phyloP scores from a whole-genome alignment of 2,113 vertebrate species.

The Terrapene triunguis region DNA sequence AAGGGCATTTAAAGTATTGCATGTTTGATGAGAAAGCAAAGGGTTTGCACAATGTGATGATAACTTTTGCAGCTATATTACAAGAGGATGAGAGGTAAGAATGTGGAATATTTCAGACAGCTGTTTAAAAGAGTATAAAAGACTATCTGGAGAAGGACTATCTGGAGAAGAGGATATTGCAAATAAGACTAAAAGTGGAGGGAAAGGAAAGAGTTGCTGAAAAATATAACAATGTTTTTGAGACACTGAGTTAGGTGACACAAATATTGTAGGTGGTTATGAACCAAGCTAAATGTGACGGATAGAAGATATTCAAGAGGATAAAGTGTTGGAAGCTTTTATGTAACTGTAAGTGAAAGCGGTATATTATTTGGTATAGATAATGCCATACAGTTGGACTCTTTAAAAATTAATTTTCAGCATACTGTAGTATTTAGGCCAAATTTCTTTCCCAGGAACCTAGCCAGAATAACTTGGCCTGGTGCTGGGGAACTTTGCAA shows the following conservation, averaged over 20 bases:
- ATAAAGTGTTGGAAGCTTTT: background rate
- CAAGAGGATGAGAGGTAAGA: background rate
- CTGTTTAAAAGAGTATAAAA: background rate
- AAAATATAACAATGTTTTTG: background rate
- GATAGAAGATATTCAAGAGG: background rate
- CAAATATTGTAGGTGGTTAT: background rate
- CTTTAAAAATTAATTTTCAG: background rate
- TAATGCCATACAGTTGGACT: background rate
- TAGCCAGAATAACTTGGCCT: background rate
- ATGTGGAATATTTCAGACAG: background rate
- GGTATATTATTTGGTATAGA: background rate
- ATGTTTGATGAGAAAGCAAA: background rate
- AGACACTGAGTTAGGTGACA: background rate
- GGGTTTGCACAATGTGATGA: background rate
- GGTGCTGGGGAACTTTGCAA: background rate
- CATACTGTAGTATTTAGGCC: accelerated
- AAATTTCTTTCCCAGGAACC: background rate
- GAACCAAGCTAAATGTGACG: background rate
- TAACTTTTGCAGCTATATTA: background rate
- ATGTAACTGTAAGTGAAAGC: background rate
- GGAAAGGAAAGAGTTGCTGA: background rate
- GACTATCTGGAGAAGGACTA: background rate
- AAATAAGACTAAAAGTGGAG: background rate
- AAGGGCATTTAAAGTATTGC: background rate
- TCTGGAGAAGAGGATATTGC: background rate